Conservation (phyloP, 2,888 invertebrate genomes). For the Ischnus inquisitorius region DNA sequence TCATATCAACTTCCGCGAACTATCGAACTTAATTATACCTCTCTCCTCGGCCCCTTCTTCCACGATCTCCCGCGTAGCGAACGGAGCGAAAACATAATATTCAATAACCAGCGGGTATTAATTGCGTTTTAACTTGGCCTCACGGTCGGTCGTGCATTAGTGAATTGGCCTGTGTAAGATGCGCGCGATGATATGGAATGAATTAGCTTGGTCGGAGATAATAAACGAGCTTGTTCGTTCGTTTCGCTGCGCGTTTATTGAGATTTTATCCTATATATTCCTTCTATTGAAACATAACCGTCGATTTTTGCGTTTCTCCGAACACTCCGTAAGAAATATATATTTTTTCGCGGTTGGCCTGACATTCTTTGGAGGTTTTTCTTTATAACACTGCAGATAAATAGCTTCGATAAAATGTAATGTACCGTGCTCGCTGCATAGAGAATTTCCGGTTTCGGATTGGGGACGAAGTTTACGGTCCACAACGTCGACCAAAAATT, state of each 20-base stretch:
- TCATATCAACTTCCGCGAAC: slow-evolving; percentile 42
- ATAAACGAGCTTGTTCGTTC: not conserved
- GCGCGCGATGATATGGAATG: not conserved
- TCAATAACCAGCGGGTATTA: slow-evolving; percentile 32
- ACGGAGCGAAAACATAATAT: slow-evolving; percentile 29
- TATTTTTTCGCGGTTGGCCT: slow-evolving; percentile 2
- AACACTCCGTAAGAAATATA: not conserved
- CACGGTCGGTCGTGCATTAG: slow-evolving; percentile 15
- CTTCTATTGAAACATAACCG: not conserved
- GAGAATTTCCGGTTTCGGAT: slow-evolving; percentile 26
- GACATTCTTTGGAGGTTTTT: slow-evolving; percentile 1
- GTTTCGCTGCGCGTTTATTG: not conserved
- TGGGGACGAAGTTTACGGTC: slow-evolving; percentile 31
- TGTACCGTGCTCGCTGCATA: slow-evolving; percentile 11
- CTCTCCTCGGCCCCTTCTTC: not conserved
- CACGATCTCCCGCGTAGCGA: not conserved
- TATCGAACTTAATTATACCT: slow-evolving; percentile 29
- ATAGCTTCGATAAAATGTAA: slow-evolving; percentile 31
- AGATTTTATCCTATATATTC: not conserved
- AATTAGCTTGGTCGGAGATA: slow-evolving; percentile 1
- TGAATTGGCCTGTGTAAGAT: slow-evolving; percentile 17
- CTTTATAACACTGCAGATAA: slow-evolving; percentile 8
- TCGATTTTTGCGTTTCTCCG: not conserved
- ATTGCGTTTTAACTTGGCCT: slow-evolving; percentile 35
- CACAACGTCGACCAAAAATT: slow-evolving; percentile 9